Evolutionary conservation across 1,140 invertebrate species (phyloP).

Genomic region (Zaprionus tsacasi): DNA sequence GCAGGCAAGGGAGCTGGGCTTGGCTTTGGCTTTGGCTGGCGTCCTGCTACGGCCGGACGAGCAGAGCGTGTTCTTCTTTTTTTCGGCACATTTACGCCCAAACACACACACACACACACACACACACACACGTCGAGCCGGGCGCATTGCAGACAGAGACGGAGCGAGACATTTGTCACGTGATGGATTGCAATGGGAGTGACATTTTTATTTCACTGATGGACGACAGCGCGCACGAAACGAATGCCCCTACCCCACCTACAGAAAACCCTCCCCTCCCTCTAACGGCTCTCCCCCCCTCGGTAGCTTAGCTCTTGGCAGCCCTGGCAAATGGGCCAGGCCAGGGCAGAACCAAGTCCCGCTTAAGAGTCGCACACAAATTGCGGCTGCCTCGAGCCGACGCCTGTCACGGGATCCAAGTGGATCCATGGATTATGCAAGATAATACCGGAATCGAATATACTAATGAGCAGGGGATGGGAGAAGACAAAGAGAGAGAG

Average conservation of each 20-base stretch:
- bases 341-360: background rate
- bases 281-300: background rate
- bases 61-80: constrained; percentile 39
- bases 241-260: constrained; percentile 25
- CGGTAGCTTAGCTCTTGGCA: background rate
- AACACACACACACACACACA: constrained; percentile 30
- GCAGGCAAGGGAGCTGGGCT: constrained; percentile 9
- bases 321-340: background rate
- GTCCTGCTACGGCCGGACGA: constrained; percentile 44
- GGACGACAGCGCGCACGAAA: constrained; percentile 75
- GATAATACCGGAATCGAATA: background rate
- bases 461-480: background rate
- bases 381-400: background rate
- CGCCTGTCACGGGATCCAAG: background rate
- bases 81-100: constrained; percentile 74
- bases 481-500: no score
- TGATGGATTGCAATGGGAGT: constrained; percentile 84
- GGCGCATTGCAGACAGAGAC: constrained; percentile 26
- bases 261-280: background rate
- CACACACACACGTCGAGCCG: constrained; percentile 12
- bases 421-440: background rate
- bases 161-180: constrained; percentile 78
- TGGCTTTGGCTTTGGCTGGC: constrained; percentile 41
- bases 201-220: constrained; percentile 84
- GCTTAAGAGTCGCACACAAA: constrained; percentile 1